Conservation (phyloP, 2,113 vertebrate genomes). For the Polypterus senegalus region DNA sequence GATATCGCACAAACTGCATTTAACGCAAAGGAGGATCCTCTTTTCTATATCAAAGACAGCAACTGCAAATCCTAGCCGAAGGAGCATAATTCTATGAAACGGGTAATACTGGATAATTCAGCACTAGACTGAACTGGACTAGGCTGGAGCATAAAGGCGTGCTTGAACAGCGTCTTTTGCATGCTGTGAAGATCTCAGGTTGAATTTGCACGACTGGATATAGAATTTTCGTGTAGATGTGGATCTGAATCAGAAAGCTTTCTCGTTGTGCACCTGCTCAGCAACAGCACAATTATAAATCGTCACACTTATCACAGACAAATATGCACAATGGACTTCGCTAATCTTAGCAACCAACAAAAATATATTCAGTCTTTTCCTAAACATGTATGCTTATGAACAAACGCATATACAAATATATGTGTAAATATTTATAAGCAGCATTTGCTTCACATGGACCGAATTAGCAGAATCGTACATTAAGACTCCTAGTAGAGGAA, state of each 20-base stretch:
- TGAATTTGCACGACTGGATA: constrained; percentile 25
- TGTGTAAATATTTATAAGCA: too few relatives aligned
- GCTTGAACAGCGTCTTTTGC: constrained; percentile 24
- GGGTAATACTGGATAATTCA: constrained; percentile 34
- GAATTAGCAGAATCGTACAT: too few relatives aligned
- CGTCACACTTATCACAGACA: background rate
- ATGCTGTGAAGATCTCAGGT: constrained; percentile 22
- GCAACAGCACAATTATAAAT: background rate
- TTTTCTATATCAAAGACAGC: constrained; percentile 33
- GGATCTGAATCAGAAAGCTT: constrained; percentile 10
- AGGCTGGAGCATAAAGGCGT: constrained; percentile 21
- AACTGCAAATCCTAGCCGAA: constrained; percentile 28
- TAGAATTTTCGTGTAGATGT: constrained; percentile 18
- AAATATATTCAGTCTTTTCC: too few relatives aligned
- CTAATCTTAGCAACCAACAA: too few relatives aligned
- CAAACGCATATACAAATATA: too few relatives aligned
- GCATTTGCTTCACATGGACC: too few relatives aligned
- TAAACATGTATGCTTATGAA: too few relatives aligned
- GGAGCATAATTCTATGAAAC: constrained; percentile 26
- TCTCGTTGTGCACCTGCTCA: constrained; percentile 7
- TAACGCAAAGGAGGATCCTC: constrained; percentile 16
- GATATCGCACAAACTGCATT: constrained; percentile 26
- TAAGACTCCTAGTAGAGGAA: too few relatives aligned
- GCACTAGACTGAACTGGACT: constrained; percentile 27
- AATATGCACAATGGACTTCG: too few relatives aligned